Evolutionary conservation across 2,888 invertebrate species (phyloP), one percentile per base, ranked within the genome.

Genomic region (Poecilus cupreus): DNA sequence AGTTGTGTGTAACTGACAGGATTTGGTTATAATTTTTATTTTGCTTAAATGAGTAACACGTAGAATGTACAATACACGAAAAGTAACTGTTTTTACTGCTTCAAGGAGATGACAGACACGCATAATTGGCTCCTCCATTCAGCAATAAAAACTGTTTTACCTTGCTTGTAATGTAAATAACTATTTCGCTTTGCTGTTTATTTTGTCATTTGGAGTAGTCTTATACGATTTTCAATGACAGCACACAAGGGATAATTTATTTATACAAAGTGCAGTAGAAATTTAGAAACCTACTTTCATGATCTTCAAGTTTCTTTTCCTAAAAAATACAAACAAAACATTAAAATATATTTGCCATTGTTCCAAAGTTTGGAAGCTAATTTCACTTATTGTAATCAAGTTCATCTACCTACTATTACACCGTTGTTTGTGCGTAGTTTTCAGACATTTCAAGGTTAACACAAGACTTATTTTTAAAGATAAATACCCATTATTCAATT

Each of bases 401-500:
- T 68, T 68, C 32, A 32, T 32, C 18, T 68, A 68, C 64, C 64
- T 68, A 68, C 16, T 13, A n/a, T 26, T 26, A 60, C 22, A 6
- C 16, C 18, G 64, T 37, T 16, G 64, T 37, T 37, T 68, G 18
- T 68, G 18, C 18, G 32, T 39, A 13, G 32, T 68, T 68, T 46
- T 37, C 37, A 11, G 43, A 43, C 24, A 43, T 46, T 72, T 72
- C 43, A 72, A 72, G 72, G 72, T 46, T 46, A 72, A 46, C 24
- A 13, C 13, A 46, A 46, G 22, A 54, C 60, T 57, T 80, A 80
- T 80, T 80, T 80, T 72, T 80, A 80, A 80, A 80, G 37, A 72
- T 13, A 79, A 22, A 54, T 76, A 37, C 24, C 57, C 43, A 80
- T 80, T 80, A 80, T 80, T 72, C 80, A 80, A 80, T 80, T 80